These are phyloP conservation scores for Puffinus mauretanicus DNA, from an alignment of 2,113 vertebrate species.

Conservation along the genomic window DNA sequence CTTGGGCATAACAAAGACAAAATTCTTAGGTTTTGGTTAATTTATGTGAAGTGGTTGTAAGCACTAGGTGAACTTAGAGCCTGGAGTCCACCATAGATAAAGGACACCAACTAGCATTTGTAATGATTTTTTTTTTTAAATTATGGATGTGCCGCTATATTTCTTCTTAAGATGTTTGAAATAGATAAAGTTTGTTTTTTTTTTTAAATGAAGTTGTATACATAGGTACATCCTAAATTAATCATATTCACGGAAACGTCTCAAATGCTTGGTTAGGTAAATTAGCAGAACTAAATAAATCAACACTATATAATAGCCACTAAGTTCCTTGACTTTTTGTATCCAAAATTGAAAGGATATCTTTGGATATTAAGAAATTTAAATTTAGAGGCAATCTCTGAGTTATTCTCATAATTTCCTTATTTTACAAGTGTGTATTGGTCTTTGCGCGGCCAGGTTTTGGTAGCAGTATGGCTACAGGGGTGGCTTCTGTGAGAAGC, in stretches of 20 bases:
- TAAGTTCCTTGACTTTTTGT: not conserved
- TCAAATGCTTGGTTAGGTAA: not conserved
- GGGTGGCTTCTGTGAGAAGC: no score
- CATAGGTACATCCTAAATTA: not conserved
- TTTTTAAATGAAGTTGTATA: not conserved
- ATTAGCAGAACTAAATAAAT: not conserved
- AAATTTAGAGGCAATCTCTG: not conserved
- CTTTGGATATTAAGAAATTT: not conserved
- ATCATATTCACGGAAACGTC: not conserved
- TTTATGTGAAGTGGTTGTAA: not conserved
- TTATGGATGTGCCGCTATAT: fast-evolving
- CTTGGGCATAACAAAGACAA: not conserved
- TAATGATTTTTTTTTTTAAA: not conserved
- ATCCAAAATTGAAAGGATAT: not conserved
- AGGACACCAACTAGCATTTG: not conserved
- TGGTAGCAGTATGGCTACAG: not conserved
- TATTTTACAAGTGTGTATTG: not conserved
- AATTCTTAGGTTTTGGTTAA: not conserved
- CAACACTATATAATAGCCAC: not conserved
- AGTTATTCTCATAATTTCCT: not conserved
- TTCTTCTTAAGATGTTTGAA: not conserved
- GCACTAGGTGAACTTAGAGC: not conserved
- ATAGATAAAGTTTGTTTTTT: not conserved
- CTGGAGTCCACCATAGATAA: not conserved
- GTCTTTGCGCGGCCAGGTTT: not conserved